Base-by-base conservation (phyloP, 2,888 invertebrate species). In the Nowickia ferox region DNA sequence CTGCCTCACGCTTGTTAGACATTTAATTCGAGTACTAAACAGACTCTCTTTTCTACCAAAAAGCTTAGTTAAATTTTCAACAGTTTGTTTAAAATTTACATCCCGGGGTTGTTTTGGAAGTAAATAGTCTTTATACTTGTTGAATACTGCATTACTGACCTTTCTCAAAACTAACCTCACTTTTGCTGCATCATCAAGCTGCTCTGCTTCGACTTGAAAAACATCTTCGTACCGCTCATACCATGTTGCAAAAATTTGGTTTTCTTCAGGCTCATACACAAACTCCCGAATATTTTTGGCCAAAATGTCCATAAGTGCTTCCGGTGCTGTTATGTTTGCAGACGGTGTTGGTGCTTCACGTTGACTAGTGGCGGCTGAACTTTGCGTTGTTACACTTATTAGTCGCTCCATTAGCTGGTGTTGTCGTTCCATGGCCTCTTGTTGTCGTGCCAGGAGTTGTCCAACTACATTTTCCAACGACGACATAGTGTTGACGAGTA, bases 181-280 rank as follows among this genome's bases (percentile, higher is more conserved):
- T 77, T 77, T 83, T 42, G 77, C 63, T 1, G 82, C 83, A 22
- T 83, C 83, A 8, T 77, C 83, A 2, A 83, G 71, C 38, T 77
- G 44, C 1, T 65, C n/a, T 8, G 83, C 83, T 6, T 69, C 69
- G 0, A 69, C 53, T 13, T 30, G 38, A 19, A 83, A 83, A n/a
- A 83, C 22, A 48, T 76, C 83, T 9, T 83, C 83, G 8, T 83
- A 77, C 0, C 77, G 55, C 0, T 77, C 71, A 42, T 57, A 83
- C 83, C 83, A 83, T 11, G 57, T 44, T 1, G 40, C 46, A 22
- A 77, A 83, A 30, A 13, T 72, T 1, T 77, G 9, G 13, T 48
- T 48, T 38, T 83, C 59, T 2, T 83, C 77, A 0, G 77, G 76
- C 0, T 68, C 68, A 19, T 77, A 83, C 0, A 8, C n/a, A n/a